phyloP scores from a whole-genome alignment of 2,797 vertebrate genomes.

The Hippocampus kuda region DNA sequence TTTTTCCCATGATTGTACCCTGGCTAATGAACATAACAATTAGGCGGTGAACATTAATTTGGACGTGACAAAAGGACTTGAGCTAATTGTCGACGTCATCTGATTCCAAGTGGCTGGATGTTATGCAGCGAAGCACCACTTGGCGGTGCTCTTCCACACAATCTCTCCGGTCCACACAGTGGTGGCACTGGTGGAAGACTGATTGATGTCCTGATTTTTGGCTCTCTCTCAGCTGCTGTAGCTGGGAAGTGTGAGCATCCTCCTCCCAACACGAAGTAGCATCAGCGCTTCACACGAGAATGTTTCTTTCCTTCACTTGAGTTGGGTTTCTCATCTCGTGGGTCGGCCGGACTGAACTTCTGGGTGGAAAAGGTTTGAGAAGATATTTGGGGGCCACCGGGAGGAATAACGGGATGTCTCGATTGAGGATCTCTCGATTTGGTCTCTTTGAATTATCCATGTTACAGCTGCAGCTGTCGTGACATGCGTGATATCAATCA shows the following conservation, averaged over 20 bases:
- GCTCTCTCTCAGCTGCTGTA: slow-evolving; percentile 54
- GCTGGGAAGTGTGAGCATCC: slow-evolving; percentile 64
- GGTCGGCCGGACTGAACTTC: slow-evolving; percentile 2
- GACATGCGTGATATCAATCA: too few relatives aligned
- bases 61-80: slow-evolving; percentile 14
- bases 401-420: neutral
- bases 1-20: slow-evolving; percentile 38
- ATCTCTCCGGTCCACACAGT: slow-evolving; percentile 16
- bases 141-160: slow-evolving; percentile 43
- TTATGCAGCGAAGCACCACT: slow-evolving; percentile 31
- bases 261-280: slow-evolving; percentile 39
- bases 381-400: neutral
- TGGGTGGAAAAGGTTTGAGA: slow-evolving; percentile 10
- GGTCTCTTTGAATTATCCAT: neutral
- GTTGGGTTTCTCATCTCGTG: slow-evolving; percentile 16
- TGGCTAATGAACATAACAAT: slow-evolving; percentile 53
- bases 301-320: slow-evolving; percentile 1
- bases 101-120: slow-evolving; percentile 13
- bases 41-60: slow-evolving; percentile 54
- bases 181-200: slow-evolving; percentile 41
- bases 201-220: slow-evolving; percentile 59
- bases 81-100: slow-evolving; percentile 27
- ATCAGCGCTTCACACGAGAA: slow-evolving; percentile 21
- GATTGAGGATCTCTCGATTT: neutral
- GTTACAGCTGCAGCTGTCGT: too few relatives aligned